These are phyloP conservation scores for Odontomachus brunneus DNA, from an alignment of 1,140 invertebrate genomes.

Conservation along the genomic window DNA sequence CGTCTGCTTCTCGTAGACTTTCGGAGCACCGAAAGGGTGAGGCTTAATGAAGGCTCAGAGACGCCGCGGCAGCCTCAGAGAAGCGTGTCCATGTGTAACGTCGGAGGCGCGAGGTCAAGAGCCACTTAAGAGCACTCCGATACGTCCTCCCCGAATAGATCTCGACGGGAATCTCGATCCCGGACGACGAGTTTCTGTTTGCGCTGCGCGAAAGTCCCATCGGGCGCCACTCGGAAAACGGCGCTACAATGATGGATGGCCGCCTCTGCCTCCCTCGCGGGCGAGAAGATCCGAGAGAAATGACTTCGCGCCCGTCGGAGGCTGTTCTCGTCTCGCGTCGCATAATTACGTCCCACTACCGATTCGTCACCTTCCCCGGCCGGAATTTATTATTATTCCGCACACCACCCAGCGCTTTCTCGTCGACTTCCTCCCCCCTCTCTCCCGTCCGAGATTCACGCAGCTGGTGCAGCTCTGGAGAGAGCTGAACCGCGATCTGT, in stretches of 20 bases:
- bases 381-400: constrained; percentile 22
- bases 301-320: constrained; percentile 39
- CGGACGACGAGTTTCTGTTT: constrained; percentile 67
- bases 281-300: constrained; percentile 39
- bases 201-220: constrained; percentile 63
- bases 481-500: background rate
- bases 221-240: constrained; percentile 47
- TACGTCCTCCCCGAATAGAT: constrained; percentile 59
- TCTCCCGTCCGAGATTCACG: background rate
- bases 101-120: constrained; percentile 71
- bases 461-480: background rate
- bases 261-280: constrained; percentile 29
- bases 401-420: too few species aligned
- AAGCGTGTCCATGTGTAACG: constrained; percentile 41
- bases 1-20: constrained; percentile 32
- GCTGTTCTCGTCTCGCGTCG: constrained; percentile 51
- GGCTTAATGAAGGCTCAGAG: constrained; percentile 44
- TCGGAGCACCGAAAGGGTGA: constrained; percentile 25
- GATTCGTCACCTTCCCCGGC: background rate
- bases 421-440: too few species aligned
- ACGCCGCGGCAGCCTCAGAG: constrained; percentile 14
- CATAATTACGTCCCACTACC: constrained; percentile 59
- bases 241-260: constrained; percentile 68
- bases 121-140: constrained; percentile 67
- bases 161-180: constrained; percentile 69